Conservation (phyloP, 2,888 invertebrate genomes). For the Euzetes globulus region DNA sequence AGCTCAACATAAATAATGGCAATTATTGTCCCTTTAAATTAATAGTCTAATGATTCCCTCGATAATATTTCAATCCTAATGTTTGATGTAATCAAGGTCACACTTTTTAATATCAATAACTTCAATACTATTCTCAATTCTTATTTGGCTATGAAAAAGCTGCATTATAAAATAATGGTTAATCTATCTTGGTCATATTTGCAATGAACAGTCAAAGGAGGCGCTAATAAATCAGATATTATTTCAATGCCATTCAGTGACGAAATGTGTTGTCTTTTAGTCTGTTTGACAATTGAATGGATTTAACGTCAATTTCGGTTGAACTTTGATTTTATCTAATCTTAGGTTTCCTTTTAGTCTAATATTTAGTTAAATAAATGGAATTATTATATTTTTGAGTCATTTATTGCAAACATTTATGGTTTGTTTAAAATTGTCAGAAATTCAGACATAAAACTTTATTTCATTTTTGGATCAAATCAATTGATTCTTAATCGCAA, state of each 20-base stretch:
- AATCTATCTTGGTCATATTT: no score
- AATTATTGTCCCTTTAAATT: no score
- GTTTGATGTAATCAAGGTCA: no score
- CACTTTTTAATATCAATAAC: no score
- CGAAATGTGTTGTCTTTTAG: slow-evolving; percentile 2
- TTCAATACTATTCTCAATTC: no score
- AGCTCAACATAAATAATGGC: no score
- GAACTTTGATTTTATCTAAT: background rate
- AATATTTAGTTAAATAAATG: background rate
- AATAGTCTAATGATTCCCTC: no score
- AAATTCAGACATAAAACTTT: background rate
- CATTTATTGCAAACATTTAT: background rate
- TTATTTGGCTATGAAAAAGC: no score
- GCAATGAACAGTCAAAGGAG: no score
- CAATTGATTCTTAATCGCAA: background rate
- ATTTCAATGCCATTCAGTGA: background rate
- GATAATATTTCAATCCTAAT: no score
- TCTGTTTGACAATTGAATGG: background rate
- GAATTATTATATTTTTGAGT: no score
- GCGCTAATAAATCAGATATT: background rate
- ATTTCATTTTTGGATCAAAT: background rate
- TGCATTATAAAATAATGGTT: no score
- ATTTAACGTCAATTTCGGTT: background rate
- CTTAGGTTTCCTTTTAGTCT: background rate
- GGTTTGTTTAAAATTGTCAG: background rate